phyloP scores from a whole-genome alignment of 2,797 vertebrate species.

The Pteropus rufus region DNA sequence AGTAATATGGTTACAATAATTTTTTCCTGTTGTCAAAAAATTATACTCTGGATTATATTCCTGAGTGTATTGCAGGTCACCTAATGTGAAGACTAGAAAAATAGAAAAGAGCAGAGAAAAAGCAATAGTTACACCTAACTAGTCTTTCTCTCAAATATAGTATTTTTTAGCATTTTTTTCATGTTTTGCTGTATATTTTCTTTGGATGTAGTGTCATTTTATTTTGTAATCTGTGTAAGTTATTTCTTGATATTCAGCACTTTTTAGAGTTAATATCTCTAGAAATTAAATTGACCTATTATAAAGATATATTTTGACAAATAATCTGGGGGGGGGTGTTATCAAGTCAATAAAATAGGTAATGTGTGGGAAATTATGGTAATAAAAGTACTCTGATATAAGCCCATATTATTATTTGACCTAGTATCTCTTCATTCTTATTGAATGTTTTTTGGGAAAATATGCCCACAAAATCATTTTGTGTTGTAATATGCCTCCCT shows the following conservation, averaged over 20 bases:
- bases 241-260: neutral
- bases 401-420: neutral
- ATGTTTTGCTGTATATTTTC: neutral
- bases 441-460: neutral
- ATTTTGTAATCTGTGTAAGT: neutral
- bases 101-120: neutral
- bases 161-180: neutral
- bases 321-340: neutral
- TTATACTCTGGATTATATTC: neutral
- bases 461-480: neutral
- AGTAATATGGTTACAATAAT: neutral
- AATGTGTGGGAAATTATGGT: neutral
- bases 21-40: conserved; percentile 47
- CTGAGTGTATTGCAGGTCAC: neutral
- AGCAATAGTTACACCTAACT: neutral
- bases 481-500: neutral
- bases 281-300: neutral
- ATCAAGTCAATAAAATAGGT: neutral
- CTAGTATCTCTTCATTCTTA: neutral
- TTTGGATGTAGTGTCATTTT: neutral
- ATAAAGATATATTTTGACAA: neutral
- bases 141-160: neutral
- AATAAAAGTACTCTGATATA: neutral
- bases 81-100: neutral
- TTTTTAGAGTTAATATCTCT: neutral